A percentile compares a stretch with the other conserved stretches of the same genome.
Conservation (phyloP, 2,797 vertebrate species). For the Lagodon rhomboides region DNA sequence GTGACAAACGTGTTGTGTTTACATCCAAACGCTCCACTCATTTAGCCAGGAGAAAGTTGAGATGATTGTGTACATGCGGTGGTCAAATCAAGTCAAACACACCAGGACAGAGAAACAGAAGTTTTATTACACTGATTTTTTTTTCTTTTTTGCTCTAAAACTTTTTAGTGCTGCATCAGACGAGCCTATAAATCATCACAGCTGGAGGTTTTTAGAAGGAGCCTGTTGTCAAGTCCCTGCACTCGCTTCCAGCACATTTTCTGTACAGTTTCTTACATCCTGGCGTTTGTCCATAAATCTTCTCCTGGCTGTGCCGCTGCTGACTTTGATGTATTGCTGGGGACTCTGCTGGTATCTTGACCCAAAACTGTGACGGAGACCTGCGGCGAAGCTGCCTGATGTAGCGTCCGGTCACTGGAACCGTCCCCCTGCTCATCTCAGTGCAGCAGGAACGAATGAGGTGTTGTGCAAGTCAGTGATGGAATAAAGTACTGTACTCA, state of each 20-base stretch:
- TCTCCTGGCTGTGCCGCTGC: neutral
- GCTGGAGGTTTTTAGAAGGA: constrained; percentile 12
- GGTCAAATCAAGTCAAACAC: neutral
- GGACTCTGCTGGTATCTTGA: constrained; percentile 26
- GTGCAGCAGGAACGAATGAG: constrained; percentile 23
- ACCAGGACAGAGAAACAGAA: neutral
- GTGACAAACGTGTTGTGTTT: constrained; percentile 34
- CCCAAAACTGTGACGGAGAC: constrained; percentile 33
- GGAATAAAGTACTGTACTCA: no score
- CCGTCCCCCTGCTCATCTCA: constrained; percentile 22
- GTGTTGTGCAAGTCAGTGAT: neutral
- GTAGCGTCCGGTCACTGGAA: constrained; percentile 37
- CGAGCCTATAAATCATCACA: constrained; percentile 7
- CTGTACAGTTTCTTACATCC: constrained; percentile 24
- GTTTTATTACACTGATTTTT: no score
- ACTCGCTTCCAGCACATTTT: constrained; percentile 2
- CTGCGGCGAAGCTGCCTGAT: constrained; percentile 22
- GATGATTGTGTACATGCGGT: neutral
- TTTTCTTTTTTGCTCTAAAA: neutral
- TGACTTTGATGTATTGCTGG: constrained; percentile 40
- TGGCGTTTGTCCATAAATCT: constrained; percentile 33
- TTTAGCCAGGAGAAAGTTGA: neutral
- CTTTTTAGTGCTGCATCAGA: neutral
- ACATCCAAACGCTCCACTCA: constrained; percentile 21
- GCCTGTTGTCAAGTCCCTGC: neutral